Percentiles rank a stretch among this genome's conserved stretches.
These are phyloP conservation scores for Cantharis flavilabris DNA, from an alignment of 2,888 invertebrate genomes.

Conservation along the genomic window DNA sequence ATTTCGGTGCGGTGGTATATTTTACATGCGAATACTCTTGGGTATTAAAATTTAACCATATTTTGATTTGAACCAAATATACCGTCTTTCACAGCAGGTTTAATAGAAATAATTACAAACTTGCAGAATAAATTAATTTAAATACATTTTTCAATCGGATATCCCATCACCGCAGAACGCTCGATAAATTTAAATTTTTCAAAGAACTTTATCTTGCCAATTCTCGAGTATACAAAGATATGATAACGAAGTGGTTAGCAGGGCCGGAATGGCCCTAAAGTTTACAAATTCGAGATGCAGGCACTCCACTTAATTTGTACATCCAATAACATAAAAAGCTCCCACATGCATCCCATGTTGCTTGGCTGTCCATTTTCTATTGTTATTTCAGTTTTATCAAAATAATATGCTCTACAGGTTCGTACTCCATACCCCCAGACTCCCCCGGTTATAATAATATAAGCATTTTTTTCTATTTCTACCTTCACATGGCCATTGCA, in stretches of 20 bases:
- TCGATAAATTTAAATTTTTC: not conserved
- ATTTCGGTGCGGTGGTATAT: conserved; percentile 41
- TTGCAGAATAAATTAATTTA: not conserved
- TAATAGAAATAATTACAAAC: not conserved
- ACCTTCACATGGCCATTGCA: no score
- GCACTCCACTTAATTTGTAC: not conserved
- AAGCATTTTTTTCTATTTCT: no score
- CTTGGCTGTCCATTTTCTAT: no score
- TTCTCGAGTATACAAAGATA: not conserved
- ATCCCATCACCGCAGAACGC: not conserved
- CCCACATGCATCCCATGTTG: no score
- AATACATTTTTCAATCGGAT: not conserved
- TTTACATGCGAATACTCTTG: conserved; percentile 38
- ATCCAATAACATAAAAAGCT: not conserved
- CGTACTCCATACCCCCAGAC: no score
- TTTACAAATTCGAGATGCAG: not conserved
- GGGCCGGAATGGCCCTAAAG: not conserved
- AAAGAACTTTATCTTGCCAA: not conserved
- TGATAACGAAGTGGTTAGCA: not conserved
- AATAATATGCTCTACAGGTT: no score
- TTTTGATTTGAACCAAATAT: conserved; percentile 5
- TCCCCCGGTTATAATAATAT: no score
- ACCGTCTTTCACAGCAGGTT: not conserved
- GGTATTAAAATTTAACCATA: conserved; percentile 22
- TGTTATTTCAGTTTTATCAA: no score